Base-by-base conservation (phyloP, 1,140 invertebrate species). In the Apis cerana region DNA sequence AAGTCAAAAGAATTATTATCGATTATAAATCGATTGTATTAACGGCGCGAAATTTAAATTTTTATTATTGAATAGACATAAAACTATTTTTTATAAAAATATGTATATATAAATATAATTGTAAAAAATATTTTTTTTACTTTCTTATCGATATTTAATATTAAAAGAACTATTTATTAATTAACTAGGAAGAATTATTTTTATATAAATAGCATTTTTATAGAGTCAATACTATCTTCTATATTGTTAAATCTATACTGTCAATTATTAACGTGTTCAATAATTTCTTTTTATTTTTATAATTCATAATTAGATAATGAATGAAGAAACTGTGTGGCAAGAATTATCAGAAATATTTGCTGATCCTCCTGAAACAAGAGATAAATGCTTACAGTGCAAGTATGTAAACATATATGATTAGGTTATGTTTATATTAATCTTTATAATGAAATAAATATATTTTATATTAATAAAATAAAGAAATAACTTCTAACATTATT, bases 311-410 rank as follows among this genome's bases (percentile, higher is more conserved):
- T 85, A 92, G 90, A 43, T 43, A 89, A 91, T 91, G 71, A 94
- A 95, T 19, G 95, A 95, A 90, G 84, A 91, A 68, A 92, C 94
- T 74, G 95, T 94, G n/a, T 96, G 96, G 95, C 93, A 95, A 82
- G 97, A 97, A 92, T 93, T 97, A 33, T 95, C 95, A 43, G 95
- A 95, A 86, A 96, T 97, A 85, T 95, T 95, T 48, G 95, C 96
- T 9, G 97, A 97, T 94, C 97, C 97, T 64, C 96, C 97, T 21
- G 89, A 95, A 86, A 96, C 96, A 94, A 94, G 97, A 77, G 93
- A 96, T 80, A 95, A 96, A 82, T 97, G 97, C 93, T 86, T 91
- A 61, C 94, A 96, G 74, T 97, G 97, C 96, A 95, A 95, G 97
- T 97, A 95, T 95, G 95, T 93, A 72, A 54, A 76, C 65, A 59